Conservation (phyloP, 2,113 vertebrate genomes). For the Triplophysa siluroides region DNA sequence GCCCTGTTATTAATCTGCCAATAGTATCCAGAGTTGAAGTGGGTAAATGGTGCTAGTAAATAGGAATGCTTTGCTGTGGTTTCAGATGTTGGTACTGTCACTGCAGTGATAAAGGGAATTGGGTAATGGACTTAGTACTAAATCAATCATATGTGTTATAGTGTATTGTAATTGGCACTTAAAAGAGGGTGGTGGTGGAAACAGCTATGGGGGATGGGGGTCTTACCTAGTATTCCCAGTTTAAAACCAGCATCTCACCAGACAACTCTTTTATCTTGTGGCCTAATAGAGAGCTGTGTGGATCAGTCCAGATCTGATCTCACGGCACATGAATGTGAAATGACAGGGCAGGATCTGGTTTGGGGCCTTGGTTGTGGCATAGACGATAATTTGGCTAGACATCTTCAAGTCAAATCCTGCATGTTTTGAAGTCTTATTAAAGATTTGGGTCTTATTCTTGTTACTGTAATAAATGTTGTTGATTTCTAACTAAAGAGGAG, state of each 20-base stretch:
- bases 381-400: conserved; percentile 9
- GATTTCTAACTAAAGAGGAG: no score
- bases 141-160: conserved; percentile 5
- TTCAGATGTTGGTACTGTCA: conserved; percentile 37
- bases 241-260: background rate
- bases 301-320: conserved; percentile 46
- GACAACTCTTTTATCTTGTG: background rate
- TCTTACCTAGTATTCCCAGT: background rate
- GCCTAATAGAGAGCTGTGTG: background rate
- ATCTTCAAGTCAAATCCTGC: background rate
- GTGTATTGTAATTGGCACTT: background rate
- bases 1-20: conserved; percentile 30
- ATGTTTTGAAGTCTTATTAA: no score
- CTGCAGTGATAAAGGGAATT: conserved; percentile 13
- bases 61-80: background rate
- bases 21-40: background rate
- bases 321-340: conserved; percentile 59
- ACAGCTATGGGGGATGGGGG: background rate
- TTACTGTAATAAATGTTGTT: no score
- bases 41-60: conserved; percentile 15
- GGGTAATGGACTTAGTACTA: conserved; percentile 18
- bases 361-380: conserved; percentile 21
- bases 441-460: background rate
- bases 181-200: background rate
- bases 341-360: conserved; percentile 61